A percentile compares a stretch with the other conserved stretches of the same genome.
These are phyloP conservation scores for Xenopus petersii DNA, from an alignment of 2,797 vertebrate species.

Conservation along the genomic window DNA sequence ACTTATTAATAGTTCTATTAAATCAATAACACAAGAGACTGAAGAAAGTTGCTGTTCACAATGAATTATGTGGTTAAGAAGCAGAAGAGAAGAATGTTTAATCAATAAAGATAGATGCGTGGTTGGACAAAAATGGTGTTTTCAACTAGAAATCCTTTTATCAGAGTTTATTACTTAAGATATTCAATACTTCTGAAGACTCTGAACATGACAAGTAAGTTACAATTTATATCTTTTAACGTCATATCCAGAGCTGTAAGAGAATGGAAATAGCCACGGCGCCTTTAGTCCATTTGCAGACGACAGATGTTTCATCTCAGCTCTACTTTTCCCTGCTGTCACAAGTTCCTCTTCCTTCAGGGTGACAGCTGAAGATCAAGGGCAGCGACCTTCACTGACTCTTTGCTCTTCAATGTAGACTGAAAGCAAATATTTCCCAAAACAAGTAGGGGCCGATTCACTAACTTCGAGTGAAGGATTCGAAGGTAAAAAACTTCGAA, in stretches of 20 bases:
- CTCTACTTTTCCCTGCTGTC: slow-evolving; percentile 26
- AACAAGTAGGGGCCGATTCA: neutral
- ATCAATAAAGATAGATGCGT: slow-evolving; percentile 2
- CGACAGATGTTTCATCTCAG: slow-evolving; percentile 37
- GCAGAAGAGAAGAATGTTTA: neutral
- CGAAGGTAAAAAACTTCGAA: too few relatives aligned
- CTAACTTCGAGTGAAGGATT: too few relatives aligned
- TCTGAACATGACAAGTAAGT: slow-evolving; percentile 24
- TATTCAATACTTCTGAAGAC: neutral
- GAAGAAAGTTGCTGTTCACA: neutral
- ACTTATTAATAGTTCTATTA: too few relatives aligned
- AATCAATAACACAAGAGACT: too few relatives aligned
- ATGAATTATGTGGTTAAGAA: neutral
- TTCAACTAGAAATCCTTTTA: slow-evolving; percentile 6
- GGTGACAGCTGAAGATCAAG: slow-evolving; percentile 33
- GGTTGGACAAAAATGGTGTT: neutral
- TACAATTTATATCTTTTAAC: slow-evolving; percentile 29
- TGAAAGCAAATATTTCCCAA: neutral
- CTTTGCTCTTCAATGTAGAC: slow-evolving; percentile 1
- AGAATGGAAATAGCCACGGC: slow-evolving; percentile 15
- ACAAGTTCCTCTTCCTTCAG: slow-evolving; percentile 30
- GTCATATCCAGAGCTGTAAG: slow-evolving; percentile 34
- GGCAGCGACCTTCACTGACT: neutral
- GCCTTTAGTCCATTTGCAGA: slow-evolving; percentile 14
- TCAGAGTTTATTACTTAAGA: neutral